Conservation (phyloP, 2,888 invertebrate genomes). For the Cerceris ruficornis region DNA sequence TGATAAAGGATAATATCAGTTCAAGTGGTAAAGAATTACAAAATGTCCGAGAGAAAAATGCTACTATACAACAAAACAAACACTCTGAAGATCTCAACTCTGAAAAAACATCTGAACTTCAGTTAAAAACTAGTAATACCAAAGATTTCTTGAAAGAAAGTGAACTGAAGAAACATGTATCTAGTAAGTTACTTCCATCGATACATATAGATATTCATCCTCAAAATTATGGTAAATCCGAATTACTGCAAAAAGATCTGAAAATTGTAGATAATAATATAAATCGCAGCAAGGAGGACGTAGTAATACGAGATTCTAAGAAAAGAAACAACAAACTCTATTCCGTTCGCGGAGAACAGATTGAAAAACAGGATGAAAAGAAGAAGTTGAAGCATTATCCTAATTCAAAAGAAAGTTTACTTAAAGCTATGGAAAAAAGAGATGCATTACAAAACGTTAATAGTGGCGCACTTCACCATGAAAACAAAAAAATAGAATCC, state of each 20-base stretch:
- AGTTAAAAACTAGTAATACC: not conserved
- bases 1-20: constrained; percentile 45
- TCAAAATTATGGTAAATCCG: constrained; percentile 18
- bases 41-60: constrained; percentile 15
- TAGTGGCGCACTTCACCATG: not conserved
- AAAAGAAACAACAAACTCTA: constrained; percentile 57
- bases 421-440: constrained; percentile 4
- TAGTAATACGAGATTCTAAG: constrained; percentile 65
- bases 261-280: constrained; percentile 34
- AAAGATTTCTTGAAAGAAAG: constrained; percentile 19
- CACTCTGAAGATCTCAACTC: constrained; percentile 8
- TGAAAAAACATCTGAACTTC: constrained; percentile 11
- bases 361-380: not conserved
- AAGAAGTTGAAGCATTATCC: not conserved
- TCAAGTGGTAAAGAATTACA: constrained; percentile 26
- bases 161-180: constrained; percentile 1
- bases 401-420: not conserved
- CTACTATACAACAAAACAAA: constrained; percentile 22
- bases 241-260: constrained; percentile 38
- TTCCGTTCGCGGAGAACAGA: not conserved
- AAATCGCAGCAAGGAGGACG: constrained; percentile 49
- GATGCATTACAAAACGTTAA: not conserved
- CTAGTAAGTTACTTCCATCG: not conserved
- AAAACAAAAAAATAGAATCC: constrained; percentile 8
- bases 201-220: constrained; percentile 19